Base-by-base conservation (phyloP, 2,888 invertebrate species). In the Taenaris catops region DNA sequence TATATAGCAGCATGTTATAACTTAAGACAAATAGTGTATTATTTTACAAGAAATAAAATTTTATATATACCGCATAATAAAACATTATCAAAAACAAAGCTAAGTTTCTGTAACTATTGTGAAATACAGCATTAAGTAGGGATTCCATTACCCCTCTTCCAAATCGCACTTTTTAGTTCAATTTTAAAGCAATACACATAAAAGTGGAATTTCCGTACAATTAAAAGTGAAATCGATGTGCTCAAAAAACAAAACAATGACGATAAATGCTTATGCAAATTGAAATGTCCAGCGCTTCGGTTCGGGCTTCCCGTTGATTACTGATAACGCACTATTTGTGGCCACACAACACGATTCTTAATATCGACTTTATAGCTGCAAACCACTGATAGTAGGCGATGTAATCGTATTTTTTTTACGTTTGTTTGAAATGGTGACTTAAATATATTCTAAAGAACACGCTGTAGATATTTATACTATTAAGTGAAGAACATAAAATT, bases 231-330 rank as follows among this genome's bases (percentile, higher is more conserved):
- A 24, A 19, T 16, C 8, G 29, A 33, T 31, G 27, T n/a, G 12
- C 32, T 20, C 27, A 26, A 35, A 46, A 51, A 49, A 58, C 44
- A 51, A 57, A 59, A 60, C 54, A 55, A 60, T 57, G 60, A 59
- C 58, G 51, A 59, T 61, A 60, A 70, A 63, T 53, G 60, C 49
- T 65, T 72, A 75, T 75, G 73, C 63, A 73, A 75, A 75, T 75
- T 60, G 60, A 66, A 68, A 64, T 48, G 70, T 60, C 50, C 49
- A 39, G 36, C 43, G 45, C 35, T 41, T 43, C 45, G 48, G 57
- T 53, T 48, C 42, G 48, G 55, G 51, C 57, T 60, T 59, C 55
- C 63, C 61, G 61, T 55, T 55, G 63, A 65, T 66, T 53, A 52
- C 51, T 56, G 73, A 74, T 74, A 73, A 56, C 64, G 49, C 48